phyloP scores from a whole-genome alignment of 2,113 vertebrate genomes.

The Catagonus wagneri region DNA sequence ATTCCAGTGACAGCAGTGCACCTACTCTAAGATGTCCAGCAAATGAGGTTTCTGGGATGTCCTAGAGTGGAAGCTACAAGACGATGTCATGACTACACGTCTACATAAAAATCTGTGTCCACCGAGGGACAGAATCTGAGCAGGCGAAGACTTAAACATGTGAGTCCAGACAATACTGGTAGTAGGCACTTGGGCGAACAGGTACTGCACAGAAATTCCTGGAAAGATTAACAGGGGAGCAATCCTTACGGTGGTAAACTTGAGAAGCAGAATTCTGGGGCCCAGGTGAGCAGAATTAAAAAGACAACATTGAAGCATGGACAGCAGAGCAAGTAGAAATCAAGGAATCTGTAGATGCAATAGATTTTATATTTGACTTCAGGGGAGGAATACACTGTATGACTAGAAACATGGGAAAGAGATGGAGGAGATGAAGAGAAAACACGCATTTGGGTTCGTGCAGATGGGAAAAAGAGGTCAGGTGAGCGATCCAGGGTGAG shows the following conservation, averaged over 20 bases:
- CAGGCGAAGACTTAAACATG: background rate
- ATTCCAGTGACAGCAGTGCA: background rate
- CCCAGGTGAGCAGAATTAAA: background rate
- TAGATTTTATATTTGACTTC: background rate
- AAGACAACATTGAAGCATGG: fast-evolving
- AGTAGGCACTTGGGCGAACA: background rate
- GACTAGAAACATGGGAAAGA: background rate
- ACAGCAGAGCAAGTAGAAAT: background rate
- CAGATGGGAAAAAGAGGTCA: background rate
- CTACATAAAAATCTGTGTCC: background rate
- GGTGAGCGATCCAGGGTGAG: background rate
- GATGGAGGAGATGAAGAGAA: background rate
- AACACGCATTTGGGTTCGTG: background rate
- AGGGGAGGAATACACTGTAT: background rate
- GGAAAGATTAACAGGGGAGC: background rate
- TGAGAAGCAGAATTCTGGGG: background rate
- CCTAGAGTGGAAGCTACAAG: background rate
- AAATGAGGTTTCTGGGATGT: background rate
- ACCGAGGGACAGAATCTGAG: background rate
- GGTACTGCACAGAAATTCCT: background rate
- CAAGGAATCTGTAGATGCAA: background rate
- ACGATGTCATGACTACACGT: background rate
- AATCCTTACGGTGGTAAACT: background rate
- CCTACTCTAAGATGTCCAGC: background rate
- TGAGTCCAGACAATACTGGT: background rate